Percentiles rank a stretch among this genome's conserved stretches.
Conservation (phyloP, 2,797 vertebrate genomes). For the Geotrypetes seraphini region DNA sequence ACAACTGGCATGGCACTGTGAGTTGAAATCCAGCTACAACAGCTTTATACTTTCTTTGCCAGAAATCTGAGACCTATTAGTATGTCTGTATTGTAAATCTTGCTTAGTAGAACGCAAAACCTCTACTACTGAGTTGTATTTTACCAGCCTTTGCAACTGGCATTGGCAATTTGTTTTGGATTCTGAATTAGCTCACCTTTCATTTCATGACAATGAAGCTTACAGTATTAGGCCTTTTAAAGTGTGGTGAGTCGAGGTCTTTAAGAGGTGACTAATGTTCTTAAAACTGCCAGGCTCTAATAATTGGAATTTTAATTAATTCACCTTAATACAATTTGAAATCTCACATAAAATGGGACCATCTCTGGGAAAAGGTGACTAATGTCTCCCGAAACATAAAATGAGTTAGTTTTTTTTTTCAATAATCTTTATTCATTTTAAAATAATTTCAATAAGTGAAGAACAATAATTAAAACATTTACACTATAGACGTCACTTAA, state of each 20-base stretch:
- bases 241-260: conserved; percentile 5
- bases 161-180: conserved; percentile 25
- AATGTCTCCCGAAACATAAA: no score
- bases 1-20: neutral
- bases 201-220: conserved; percentile 28
- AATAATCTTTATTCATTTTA: no score
- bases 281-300: conserved; percentile 13
- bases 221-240: neutral
- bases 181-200: conserved; percentile 19
- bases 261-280: conserved; percentile 13
- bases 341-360: no score
- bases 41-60: neutral
- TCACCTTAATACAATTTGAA: no score
- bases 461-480: no score
- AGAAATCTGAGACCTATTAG: neutral
- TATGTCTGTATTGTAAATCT: conserved; percentile 2
- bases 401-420: no score
- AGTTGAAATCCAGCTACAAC: neutral
- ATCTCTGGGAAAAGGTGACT: conserved; percentile 10
- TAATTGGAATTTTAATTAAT: no score
- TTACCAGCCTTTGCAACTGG: conserved; percentile 28
- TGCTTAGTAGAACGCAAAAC: conserved; percentile 1
- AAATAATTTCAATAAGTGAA: no score
- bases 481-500: no score
- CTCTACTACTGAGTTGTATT: neutral